Evolutionary conservation across 2,113 vertebrate species (phyloP).

Genomic region (Ptychochromis oligacanthus): DNA sequence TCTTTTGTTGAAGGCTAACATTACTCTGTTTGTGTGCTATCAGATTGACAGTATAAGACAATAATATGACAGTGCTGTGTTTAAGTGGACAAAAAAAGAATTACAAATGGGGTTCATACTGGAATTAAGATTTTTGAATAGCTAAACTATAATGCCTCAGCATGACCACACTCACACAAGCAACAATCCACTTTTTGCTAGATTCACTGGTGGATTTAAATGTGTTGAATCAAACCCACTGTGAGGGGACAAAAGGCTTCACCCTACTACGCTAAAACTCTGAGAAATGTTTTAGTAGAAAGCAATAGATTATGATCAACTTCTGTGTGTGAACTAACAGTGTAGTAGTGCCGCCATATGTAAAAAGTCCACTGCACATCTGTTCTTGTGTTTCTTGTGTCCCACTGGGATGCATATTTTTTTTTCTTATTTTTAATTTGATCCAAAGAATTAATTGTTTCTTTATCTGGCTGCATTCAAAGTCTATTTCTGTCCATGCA

Average conservation of each 20-base stretch:
- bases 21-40: not conserved
- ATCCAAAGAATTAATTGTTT: conserved; percentile 49
- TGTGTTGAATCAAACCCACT: not conserved
- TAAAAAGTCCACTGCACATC: not conserved
- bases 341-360: not conserved
- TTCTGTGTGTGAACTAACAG: not conserved
- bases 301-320: not conserved
- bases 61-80: not conserved
- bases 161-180: not conserved
- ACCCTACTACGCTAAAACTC: not conserved
- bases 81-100: not conserved
- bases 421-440: conserved; percentile 50
- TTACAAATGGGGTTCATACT: not conserved
- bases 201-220: not conserved
- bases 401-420: conserved; percentile 14
- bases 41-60: not conserved
- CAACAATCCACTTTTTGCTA: not conserved
- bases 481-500: conserved; percentile 42
- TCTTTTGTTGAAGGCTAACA: not conserved
- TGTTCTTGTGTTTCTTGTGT: conserved; percentile 1
- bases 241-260: not conserved
- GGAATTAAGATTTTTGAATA: not conserved
- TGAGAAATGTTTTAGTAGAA: not conserved
- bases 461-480: conserved; percentile 47
- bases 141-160: not conserved